Evolutionary conservation across 2,888 invertebrate species (phyloP).

Genomic region (Drosophila pseudotalamancana): DNA sequence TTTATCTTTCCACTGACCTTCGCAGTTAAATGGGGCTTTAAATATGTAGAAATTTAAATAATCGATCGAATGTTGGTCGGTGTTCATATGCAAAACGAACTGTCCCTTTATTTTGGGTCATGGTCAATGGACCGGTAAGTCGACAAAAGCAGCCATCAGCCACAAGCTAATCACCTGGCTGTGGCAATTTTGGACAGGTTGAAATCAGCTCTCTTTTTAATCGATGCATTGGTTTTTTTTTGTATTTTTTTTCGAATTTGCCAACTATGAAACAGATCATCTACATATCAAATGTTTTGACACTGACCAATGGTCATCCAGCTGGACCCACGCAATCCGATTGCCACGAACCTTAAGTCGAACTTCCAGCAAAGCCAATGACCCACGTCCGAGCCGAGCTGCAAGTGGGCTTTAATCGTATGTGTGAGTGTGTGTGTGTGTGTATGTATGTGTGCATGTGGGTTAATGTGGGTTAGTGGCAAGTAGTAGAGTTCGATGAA

Average conservation of each 20-base stretch:
- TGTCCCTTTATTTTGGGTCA: slow-evolving; percentile 66
- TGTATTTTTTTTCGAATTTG: slow-evolving; percentile 19
- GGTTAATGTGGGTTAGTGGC: slow-evolving; percentile 54
- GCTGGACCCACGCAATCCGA: slow-evolving; percentile 17
- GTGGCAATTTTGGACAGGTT: slow-evolving; percentile 30
- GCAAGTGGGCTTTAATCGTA: slow-evolving; percentile 1
- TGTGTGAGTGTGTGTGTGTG: not conserved
- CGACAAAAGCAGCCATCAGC: slow-evolving; percentile 11
- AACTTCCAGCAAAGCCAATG: slow-evolving; percentile 36
- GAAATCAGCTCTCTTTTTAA: slow-evolving; percentile 28
- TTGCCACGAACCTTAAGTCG: slow-evolving; percentile 7
- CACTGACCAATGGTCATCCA: slow-evolving; percentile 4
- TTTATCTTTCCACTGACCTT: slow-evolving; percentile 66
- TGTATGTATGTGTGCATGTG: slow-evolving; percentile 13
- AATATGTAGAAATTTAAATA: slow-evolving; percentile 64
- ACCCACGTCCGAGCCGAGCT: slow-evolving; percentile 38
- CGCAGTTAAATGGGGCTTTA: slow-evolving; percentile 51
- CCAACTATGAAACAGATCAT: slow-evolving; percentile 10
- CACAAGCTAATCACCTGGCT: slow-evolving; percentile 18
- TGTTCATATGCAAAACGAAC: slow-evolving; percentile 68
- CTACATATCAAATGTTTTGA: slow-evolving; percentile 5
- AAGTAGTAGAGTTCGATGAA: slow-evolving; percentile 70
- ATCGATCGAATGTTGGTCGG: slow-evolving; percentile 34
- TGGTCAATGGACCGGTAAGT: slow-evolving; percentile 72
- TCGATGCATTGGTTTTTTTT: slow-evolving; percentile 3